These are phyloP conservation scores for Tamias sibiricus DNA, from an alignment of 2,113 vertebrate species.

Conservation along the genomic window DNA sequence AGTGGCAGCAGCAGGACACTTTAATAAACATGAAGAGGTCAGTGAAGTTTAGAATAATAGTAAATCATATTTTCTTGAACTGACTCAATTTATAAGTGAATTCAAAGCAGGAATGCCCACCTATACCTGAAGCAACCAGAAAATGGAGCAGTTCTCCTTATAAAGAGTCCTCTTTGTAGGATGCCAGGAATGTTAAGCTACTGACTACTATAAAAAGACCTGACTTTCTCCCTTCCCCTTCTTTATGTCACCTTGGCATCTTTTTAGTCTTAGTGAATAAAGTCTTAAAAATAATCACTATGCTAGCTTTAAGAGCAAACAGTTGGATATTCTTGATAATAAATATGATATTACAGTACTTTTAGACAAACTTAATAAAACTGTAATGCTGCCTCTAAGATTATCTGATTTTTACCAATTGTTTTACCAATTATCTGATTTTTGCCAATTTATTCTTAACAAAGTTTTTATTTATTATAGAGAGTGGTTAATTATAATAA, in stretches of 20 bases:
- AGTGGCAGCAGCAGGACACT: conserved; percentile 92
- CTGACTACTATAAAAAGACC: conserved; percentile 85
- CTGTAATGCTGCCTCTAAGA: conserved; percentile 93
- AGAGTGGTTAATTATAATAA: conserved; percentile 84
- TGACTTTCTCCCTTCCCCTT: conserved; percentile 74
- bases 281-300: conserved; percentile 83
- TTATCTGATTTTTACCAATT: conserved; percentile 81
- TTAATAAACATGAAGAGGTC: conserved; percentile 94
- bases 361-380: conserved; percentile 85
- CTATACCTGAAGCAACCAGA: conserved; percentile 92
- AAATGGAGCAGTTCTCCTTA: conserved; percentile 73
- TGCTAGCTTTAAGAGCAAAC: conserved; percentile 88
- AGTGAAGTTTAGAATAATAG: conserved; percentile 95
- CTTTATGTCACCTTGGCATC: conserved; percentile 89
- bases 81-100: conserved; percentile 94
- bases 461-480: conserved; percentile 90
- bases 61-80: conserved; percentile 95
- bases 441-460: neutral
- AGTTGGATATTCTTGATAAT: conserved; percentile 82
- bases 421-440: conserved; percentile 85
- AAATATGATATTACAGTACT: conserved; percentile 77
- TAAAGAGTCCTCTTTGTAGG: conserved; percentile 88
- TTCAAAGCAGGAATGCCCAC: conserved; percentile 94
- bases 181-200: conserved; percentile 86
- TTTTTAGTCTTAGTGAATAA: conserved; percentile 91